Evolutionary conservation across 2,888 invertebrate species (phyloP).

Genomic region (Stenichneumon culpator): DNA sequence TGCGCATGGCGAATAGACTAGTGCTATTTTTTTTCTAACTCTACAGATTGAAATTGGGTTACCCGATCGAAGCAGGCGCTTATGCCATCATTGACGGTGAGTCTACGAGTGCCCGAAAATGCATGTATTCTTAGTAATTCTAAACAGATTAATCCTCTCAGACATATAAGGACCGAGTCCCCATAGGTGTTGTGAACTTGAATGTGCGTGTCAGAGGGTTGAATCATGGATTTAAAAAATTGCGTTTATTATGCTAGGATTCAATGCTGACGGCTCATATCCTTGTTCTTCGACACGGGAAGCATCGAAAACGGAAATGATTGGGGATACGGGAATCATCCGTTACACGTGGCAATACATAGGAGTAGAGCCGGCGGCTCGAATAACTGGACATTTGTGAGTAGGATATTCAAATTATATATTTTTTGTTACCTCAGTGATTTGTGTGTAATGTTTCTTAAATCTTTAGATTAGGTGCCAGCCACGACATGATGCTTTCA

Average conservation of each 20-base stretch:
- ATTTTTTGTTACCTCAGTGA: not conserved
- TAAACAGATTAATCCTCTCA: no score
- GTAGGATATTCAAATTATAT: not conserved
- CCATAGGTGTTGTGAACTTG: no score
- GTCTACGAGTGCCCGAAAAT: no score
- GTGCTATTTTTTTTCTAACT: no score
- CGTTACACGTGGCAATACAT: slow-evolving; percentile 24
- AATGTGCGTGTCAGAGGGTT: no score
- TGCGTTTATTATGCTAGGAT: not conserved
- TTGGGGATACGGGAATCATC: not conserved
- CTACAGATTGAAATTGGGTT: no score
- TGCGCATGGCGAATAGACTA: no score
- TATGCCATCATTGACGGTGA: no score
- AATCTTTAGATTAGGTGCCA: not conserved
- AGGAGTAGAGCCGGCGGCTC: slow-evolving; percentile 10
- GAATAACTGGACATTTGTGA: slow-evolving; percentile 33
- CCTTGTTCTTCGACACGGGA: not conserved
- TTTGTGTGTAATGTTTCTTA: not conserved
- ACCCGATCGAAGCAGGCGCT: no score
- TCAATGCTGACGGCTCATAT: not conserved
- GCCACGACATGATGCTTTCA: not conserved
- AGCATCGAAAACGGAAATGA: no score
- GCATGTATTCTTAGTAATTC: no score
- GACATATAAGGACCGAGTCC: no score
- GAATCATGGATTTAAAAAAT: not conserved